phyloP scores from a whole-genome alignment of 1,140 invertebrate species.

The Leptinotarsa defecta region DNA sequence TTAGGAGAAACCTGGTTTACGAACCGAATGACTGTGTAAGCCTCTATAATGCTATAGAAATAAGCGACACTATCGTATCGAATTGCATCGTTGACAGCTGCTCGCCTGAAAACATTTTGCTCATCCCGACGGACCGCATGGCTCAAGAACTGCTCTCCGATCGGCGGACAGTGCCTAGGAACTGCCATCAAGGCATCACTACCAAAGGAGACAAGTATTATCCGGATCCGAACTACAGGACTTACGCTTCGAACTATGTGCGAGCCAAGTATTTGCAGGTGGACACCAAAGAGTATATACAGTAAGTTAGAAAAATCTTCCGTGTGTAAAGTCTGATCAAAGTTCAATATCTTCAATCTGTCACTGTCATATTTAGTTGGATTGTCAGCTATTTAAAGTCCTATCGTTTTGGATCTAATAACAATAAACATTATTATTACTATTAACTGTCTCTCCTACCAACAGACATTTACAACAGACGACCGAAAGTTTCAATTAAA shows the following conservation, averaged over 20 bases:
- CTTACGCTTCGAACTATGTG: conserved; percentile 62
- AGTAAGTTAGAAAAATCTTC: conserved; percentile 45
- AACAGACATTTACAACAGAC: too few relatives aligned
- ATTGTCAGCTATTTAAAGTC: too few relatives aligned
- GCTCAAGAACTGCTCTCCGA: conserved; percentile 68
- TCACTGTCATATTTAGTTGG: too few relatives aligned
- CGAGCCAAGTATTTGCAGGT: conserved; percentile 65
- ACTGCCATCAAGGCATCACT: conserved; percentile 69
- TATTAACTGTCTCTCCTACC: too few relatives aligned
- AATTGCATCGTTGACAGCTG: conserved; percentile 86
- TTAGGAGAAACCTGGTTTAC: conserved; percentile 51
- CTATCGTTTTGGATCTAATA: too few relatives aligned
- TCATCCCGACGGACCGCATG: conserved; percentile 67
- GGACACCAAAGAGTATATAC: conserved; percentile 65
- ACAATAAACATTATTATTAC: too few relatives aligned
- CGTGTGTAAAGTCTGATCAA: too few relatives aligned
- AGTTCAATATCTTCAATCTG: too few relatives aligned
- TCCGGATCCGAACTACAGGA: conserved; percentile 71
- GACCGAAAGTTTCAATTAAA: conserved; percentile 31
- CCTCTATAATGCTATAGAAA: conserved; percentile 72
- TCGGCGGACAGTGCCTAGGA: conserved; percentile 62
- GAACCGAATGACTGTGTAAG: conserved; percentile 56
- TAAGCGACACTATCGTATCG: conserved; percentile 75
- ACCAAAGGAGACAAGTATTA: conserved; percentile 65
- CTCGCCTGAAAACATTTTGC: conserved; percentile 69